Conservation (phyloP, 2,888 invertebrate genomes). For the Abscondita cerata region DNA sequence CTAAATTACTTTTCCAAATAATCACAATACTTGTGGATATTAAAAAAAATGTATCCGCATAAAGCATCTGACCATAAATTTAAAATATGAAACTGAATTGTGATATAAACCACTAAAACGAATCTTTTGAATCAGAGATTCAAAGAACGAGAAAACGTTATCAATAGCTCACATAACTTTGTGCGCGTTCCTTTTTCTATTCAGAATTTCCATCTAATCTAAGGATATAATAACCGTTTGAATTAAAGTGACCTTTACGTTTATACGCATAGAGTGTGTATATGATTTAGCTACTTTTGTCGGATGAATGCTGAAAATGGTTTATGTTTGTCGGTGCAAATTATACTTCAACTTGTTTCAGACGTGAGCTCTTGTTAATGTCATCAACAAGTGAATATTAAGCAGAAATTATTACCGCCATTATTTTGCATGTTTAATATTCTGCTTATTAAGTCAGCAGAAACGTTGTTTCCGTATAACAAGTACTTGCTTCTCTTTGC, state of each 20-base stretch:
- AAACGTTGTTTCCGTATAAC: neutral
- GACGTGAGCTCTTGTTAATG: slow-evolving; percentile 9
- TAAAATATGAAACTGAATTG: neutral
- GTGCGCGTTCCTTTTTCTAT: neutral
- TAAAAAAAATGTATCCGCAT: too few relatives aligned
- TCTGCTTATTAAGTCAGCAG: slow-evolving; percentile 1
- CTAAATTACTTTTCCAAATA: too few relatives aligned
- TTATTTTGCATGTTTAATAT: slow-evolving; percentile 1
- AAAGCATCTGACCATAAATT: neutral
- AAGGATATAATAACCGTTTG: neutral
- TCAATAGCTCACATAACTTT: slow-evolving; percentile 8
- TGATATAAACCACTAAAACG: neutral
- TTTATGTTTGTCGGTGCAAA: neutral
- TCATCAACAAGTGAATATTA: slow-evolving; percentile 13
- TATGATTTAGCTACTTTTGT: too few relatives aligned
- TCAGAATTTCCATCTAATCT: slow-evolving; percentile 4
- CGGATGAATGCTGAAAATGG: too few relatives aligned
- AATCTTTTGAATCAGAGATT: neutral
- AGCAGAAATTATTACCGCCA: slow-evolving; percentile 7
- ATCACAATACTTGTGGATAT: too few relatives aligned
- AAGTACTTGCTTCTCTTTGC: neutral
- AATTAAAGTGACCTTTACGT: neutral
- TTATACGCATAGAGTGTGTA: too few relatives aligned
- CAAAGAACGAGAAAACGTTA: slow-evolving; percentile 4
- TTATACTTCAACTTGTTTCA: neutral